Evolutionary conservation across 2,888 invertebrate species (phyloP), one percentile per base, ranked within the genome.

Genomic region (Paralinhomoeus sp.): DNA sequence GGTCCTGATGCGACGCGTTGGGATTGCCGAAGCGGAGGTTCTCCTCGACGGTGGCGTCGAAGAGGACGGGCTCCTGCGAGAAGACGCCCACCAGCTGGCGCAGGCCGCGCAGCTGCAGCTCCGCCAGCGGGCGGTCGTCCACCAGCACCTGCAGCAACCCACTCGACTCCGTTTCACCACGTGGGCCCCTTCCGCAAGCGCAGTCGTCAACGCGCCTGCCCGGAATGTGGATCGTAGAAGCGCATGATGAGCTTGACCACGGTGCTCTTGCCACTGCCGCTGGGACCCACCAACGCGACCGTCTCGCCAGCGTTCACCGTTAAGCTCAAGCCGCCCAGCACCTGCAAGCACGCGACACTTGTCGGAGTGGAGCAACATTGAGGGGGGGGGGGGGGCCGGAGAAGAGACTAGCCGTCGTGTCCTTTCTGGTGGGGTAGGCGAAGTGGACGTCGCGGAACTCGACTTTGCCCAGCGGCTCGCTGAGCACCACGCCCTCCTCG

Each of bases 201-300:
- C n/a, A n/a, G n/a, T n/a, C n/a, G n/a, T 13, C 3, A 31, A 65
- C 71, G n/a, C 52, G 73, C 71, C 37, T 68, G 60, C 21, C 82
- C 82, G 9, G 62, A 63, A 7, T 66, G 64, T 0, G 78, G 76
- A 61, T 82, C 82, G 61, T 87, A 61, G 49, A 57, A 58, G 21
- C 60, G 49, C 63, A 81, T 75, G 1, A 85, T 62, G 35, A 87
- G 67, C 57, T 81, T 77, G 45, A 83, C 75, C 39, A 78, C 75
- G 0, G 85, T 87, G 15, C 54, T 54, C 40, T 60, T 60, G 37
- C 56, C 55, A 36, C 80, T 80, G 0, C 84, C 84, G 49, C 80
- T 80, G 2, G 73, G 73, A 64, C 45, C 84, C 3, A 68, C 68
- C 34, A 63, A 46, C 5, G 63, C 63, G 31, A 64, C 48, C 41